phyloP scores from a whole-genome alignment of 2,888 invertebrate species.

The Emesis furor region DNA sequence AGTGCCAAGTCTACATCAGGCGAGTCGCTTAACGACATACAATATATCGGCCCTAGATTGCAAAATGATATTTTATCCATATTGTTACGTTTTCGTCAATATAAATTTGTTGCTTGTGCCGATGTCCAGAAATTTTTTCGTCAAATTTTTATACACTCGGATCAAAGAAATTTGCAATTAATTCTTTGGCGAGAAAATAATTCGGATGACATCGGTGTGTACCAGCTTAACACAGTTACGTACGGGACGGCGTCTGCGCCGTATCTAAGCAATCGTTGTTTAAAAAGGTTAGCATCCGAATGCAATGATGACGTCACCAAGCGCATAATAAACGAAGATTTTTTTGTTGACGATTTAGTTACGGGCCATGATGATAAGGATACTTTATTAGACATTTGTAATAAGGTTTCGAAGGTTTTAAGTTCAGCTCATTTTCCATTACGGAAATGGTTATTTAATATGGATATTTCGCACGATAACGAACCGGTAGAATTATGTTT shows the following conservation, averaged over 20 bases:
- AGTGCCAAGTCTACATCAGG: too few species aligned
- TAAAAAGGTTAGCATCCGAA: slow-evolving; percentile 14
- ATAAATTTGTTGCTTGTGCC: too few species aligned
- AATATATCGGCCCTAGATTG: not conserved
- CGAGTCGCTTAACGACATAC: not conserved
- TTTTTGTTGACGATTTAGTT: slow-evolving; percentile 24
- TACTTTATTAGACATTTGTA: too few species aligned
- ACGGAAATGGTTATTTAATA: not conserved
- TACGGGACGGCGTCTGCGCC: too few species aligned
- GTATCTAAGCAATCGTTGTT: slow-evolving; percentile 12
- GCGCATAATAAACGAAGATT: slow-evolving; percentile 15
- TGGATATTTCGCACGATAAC: not conserved
- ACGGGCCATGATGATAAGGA: not conserved
- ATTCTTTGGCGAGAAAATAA: too few species aligned
- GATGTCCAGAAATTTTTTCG: too few species aligned
- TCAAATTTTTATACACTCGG: too few species aligned
- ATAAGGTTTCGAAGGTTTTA: not conserved
- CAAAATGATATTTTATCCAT: not conserved
- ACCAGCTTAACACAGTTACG: too few species aligned
- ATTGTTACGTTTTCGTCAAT: too few species aligned
- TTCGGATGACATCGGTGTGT: too few species aligned
- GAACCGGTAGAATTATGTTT: not conserved
- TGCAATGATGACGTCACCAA: too few species aligned
- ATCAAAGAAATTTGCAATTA: too few species aligned
- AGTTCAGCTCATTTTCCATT: not conserved